Evolutionary conservation across 1,140 invertebrate species (phyloP).

Genomic region (Epicauta chinensis): DNA sequence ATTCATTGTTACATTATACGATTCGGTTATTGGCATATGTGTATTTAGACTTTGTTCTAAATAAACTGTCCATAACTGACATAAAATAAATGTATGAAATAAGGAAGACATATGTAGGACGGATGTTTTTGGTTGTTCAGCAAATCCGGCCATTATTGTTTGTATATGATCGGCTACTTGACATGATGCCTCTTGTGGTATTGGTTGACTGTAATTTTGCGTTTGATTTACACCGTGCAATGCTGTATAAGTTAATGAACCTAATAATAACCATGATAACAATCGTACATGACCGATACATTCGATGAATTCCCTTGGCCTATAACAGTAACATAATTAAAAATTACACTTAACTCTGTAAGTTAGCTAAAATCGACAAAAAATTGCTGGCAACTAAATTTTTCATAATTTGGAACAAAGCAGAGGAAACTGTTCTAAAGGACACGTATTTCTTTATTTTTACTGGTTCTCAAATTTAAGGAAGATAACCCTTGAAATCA

Average conservation of each 20-base stretch:
- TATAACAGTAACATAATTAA: constrained; percentile 40
- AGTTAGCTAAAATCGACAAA: too few species aligned
- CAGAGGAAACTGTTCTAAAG: too few species aligned
- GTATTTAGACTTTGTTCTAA: constrained; percentile 80
- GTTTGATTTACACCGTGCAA: constrained; percentile 46
- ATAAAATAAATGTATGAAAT: constrained; percentile 76
- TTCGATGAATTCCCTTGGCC: constrained; percentile 90
- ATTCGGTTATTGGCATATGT: constrained; percentile 59
- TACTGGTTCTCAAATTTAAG: too few species aligned
- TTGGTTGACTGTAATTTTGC: constrained; percentile 65
- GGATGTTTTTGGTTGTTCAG: constrained; percentile 87
- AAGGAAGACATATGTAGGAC: constrained; percentile 89
- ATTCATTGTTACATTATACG: constrained; percentile 64
- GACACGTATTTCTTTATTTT: too few species aligned
- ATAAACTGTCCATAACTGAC: constrained; percentile 97
- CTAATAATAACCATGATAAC: constrained; percentile 92
- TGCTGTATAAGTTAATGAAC: constrained; percentile 85
- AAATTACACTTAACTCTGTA: too few species aligned
- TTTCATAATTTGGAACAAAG: too few species aligned
- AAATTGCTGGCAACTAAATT: too few species aligned
- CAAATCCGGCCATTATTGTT: constrained; percentile 91
- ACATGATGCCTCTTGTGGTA: constrained; percentile 92
- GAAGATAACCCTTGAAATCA: too few species aligned
- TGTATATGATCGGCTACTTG: constrained; percentile 97
- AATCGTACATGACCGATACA: constrained; percentile 91